Evolutionary conservation across 2,797 vertebrate species (phyloP), one percentile per base, ranked within the genome.

Genomic region (Acipenser transmontanus): DNA sequence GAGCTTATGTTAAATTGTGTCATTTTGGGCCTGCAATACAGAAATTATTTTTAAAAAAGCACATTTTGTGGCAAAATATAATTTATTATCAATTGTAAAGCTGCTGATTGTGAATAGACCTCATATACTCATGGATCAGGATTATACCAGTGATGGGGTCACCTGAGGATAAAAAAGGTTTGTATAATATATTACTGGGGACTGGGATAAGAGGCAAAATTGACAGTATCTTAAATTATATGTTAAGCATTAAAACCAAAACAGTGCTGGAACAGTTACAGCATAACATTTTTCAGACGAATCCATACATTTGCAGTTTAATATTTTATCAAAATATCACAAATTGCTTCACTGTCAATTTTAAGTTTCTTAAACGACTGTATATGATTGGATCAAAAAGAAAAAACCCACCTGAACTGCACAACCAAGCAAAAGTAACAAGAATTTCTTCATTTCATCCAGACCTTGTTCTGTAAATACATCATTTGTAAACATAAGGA

Each of bases 341-440:
- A 34, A 34, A 34, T 34, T 8, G 57, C 34, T 11, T 3, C 11
- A 14, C 11, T 50, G 9, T 63, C 20, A 34, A 49, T 34, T 12
- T 60, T 12, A 14, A 12, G 65, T 50, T 59, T 11, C 20, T 47
- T 6, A 57, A 2, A 50, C 17, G 6, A 50, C 9, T 12, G 17
- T 17, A 52, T 51, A 20, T 47, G 8, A 2, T 7, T 48, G 10
- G 7, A 56, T 11, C 54, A 51, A 13, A 61, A 49, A 49, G 12
- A 61, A 59, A 61, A 61, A 78, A 72, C 81, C 76, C 84, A 98
- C 95, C 93, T 98, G 96, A 76, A 98, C 95, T n/a, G 95, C 94
- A 88, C 95, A 98, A 49, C 96, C 96, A 72, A 98, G 80, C 63
- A 98, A 82, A 50, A 98, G 88, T 56, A 98, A 82, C 66, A 98